Evolutionary conservation across 2,797 vertebrate genomes (phyloP).

Genomic region (Allenopithecus nigroviridis): DNA sequence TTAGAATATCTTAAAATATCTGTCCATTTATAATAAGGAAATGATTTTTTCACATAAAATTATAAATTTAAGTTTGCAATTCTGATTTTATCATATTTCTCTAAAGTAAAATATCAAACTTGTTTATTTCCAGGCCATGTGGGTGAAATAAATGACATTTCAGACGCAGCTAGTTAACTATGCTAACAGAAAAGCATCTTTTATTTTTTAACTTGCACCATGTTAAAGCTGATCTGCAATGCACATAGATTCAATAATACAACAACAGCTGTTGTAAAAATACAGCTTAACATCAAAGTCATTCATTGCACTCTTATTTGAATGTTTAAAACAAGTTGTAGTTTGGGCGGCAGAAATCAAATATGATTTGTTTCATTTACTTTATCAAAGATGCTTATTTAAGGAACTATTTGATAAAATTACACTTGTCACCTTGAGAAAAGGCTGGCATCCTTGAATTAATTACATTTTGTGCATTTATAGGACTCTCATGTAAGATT

Average conservation of each 20-base stretch:
- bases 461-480: background rate
- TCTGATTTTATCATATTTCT: slow-evolving; percentile 34
- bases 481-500: background rate
- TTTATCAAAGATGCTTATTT: slow-evolving; percentile 1
- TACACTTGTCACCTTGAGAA: slow-evolving; percentile 5
- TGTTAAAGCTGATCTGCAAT: slow-evolving; percentile 27
- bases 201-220: slow-evolving; percentile 22
- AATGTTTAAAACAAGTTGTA: background rate
- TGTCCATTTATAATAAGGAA: background rate
- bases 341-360: background rate
- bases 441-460: background rate
- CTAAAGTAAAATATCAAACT: slow-evolving; percentile 40
- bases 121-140: slow-evolving; percentile 57
- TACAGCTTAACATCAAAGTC: slow-evolving; percentile 45
- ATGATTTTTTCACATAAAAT: slow-evolving; percentile 68
- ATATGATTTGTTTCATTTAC: slow-evolving; percentile 22
- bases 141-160: slow-evolving; percentile 74
- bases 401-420: background rate
- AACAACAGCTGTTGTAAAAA: slow-evolving; percentile 42
- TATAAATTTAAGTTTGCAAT: slow-evolving; percentile 69
- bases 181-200: background rate
- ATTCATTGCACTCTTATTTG: background rate
- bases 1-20: slow-evolving; percentile 6
- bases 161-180: slow-evolving; percentile 11
- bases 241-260: background rate